These are phyloP conservation scores for Scolopax rusticola DNA, from an alignment of 2,797 vertebrate species.

Conservation along the genomic window DNA sequence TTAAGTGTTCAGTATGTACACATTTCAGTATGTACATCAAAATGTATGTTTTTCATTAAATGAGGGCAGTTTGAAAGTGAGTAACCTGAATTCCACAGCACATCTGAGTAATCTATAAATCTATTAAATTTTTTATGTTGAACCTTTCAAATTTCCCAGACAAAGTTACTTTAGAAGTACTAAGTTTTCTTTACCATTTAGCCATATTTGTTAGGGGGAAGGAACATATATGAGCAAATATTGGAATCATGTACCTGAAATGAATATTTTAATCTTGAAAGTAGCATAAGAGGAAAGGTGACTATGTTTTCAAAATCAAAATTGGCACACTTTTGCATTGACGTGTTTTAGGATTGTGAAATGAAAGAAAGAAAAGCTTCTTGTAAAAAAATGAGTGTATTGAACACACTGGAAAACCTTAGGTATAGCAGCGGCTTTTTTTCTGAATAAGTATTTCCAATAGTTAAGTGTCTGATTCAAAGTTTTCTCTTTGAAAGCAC, in stretches of 20 bases:
- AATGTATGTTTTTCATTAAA: not conserved
- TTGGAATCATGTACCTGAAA: not conserved
- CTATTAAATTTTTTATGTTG: not conserved
- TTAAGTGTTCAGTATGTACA: not conserved
- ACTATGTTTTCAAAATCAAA: constrained; percentile 1
- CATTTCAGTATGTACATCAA: not conserved
- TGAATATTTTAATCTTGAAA: not conserved
- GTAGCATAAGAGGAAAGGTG: not conserved
- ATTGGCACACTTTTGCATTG: not conserved
- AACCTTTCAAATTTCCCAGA: not conserved
- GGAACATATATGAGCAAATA: not conserved
- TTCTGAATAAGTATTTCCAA: not conserved
- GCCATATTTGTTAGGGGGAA: not conserved
- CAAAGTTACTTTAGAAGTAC: not conserved
- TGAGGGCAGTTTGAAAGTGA: not conserved
- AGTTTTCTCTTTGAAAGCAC: not conserved
- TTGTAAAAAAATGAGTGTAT: not conserved
- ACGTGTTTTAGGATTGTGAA: not conserved
- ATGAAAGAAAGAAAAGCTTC: not conserved
- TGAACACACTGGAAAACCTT: not conserved
- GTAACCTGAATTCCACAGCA: not conserved
- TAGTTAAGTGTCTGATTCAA: not conserved
- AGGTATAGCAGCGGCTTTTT: not conserved
- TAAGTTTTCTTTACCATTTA: not conserved
- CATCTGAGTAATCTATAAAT: not conserved